These are phyloP conservation scores for Gasterosteus nipponicus DNA, from an alignment of 2,113 vertebrate genomes.

Conservation along the genomic window DNA sequence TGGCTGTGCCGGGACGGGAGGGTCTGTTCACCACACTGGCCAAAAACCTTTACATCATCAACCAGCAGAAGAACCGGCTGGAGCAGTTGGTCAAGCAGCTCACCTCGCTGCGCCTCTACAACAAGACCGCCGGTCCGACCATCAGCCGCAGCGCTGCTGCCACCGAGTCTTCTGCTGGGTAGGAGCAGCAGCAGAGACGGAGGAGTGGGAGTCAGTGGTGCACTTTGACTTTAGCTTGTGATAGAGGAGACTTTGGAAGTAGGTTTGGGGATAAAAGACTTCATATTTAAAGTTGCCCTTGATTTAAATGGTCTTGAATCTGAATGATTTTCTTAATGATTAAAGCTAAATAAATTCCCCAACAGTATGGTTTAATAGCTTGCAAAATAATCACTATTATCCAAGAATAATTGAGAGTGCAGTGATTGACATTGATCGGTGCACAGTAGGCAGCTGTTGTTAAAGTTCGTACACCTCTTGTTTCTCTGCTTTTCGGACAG, in stretches of 20 bases:
- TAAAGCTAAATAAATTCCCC: background rate
- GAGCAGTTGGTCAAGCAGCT: conserved; percentile 87
- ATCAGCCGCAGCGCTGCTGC: conserved; percentile 36
- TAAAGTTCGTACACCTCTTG: background rate
- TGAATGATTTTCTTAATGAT: conserved; percentile 6
- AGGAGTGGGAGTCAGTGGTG: background rate
- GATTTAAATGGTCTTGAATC: background rate
- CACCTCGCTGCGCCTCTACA: conserved; percentile 90
- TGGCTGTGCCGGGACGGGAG: conserved; percentile 91
- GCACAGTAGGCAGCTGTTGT: background rate
- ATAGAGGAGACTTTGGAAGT: background rate
- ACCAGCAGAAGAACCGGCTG: conserved; percentile 90
- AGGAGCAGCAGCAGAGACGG: background rate
- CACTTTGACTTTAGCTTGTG: background rate
- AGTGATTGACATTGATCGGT: background rate
- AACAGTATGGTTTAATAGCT: background rate
- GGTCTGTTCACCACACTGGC: conserved; percentile 91
- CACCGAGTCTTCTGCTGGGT: conserved; percentile 34
- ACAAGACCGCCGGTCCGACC: conserved; percentile 73
- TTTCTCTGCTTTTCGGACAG: conserved; percentile 70
- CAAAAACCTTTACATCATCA: conserved; percentile 95
- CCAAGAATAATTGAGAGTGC: background rate
- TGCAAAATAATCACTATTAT: background rate
- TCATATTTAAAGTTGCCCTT: background rate
- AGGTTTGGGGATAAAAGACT: background rate